Conservation (phyloP, 2,113 vertebrate genomes). For the Cyanoliseus patagonus region DNA sequence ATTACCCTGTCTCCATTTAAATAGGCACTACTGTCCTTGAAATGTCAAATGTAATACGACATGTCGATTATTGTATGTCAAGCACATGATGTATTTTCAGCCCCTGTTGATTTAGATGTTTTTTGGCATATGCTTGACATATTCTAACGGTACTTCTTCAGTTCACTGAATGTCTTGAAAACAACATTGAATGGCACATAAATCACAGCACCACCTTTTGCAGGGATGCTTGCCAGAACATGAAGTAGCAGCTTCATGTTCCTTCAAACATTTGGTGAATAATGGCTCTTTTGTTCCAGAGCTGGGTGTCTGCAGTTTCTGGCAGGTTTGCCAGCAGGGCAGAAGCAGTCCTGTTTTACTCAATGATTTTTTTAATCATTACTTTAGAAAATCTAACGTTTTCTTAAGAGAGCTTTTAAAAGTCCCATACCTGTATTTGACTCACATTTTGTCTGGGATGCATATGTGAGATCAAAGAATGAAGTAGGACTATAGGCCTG, state of each 20-base stretch:
- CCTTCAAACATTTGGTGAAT: neutral
- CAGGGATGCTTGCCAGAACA: neutral
- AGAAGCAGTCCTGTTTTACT: neutral
- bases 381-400: neutral
- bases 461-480: neutral
- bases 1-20: neutral
- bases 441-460: neutral
- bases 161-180: constrained; percentile 44
- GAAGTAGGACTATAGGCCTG: neutral
- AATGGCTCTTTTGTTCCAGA: neutral
- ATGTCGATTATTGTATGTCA: constrained; percentile 16
- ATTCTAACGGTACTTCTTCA: constrained; percentile 45
- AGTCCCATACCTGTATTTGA: neutral
- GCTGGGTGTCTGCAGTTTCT: neutral
- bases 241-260: neutral
- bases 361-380: neutral
- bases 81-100: constrained; percentile 9
- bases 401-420: neutral
- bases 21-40: constrained; percentile 30
- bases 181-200: neutral
- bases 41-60: constrained; percentile 45
- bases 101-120: constrained; percentile 6
- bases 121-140: constrained; percentile 26
- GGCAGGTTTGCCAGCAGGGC: neutral
- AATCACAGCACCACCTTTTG: constrained; percentile 17